phyloP scores from a whole-genome alignment of 2,113 vertebrate species.

The Oplegnathus fasciatus region DNA sequence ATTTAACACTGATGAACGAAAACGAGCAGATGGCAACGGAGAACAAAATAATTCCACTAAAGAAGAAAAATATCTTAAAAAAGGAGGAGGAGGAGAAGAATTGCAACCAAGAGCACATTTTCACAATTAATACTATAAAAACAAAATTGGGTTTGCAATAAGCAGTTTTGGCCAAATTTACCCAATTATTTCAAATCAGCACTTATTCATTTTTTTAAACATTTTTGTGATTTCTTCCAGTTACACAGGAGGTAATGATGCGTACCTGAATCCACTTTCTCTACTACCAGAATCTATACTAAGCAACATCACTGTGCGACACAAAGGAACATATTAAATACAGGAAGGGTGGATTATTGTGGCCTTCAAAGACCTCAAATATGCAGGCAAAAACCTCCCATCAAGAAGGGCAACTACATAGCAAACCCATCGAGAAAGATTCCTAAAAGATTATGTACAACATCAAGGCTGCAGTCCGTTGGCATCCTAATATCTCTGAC shows the following conservation, averaged over 20 bases:
- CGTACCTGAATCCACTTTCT: conserved; percentile 47
- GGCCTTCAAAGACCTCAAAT: conserved; percentile 11
- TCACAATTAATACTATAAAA: conserved; percentile 60
- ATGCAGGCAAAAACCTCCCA: conserved; percentile 50
- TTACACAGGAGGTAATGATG: conserved; percentile 46
- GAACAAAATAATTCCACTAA: conserved; percentile 35
- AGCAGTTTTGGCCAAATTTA: conserved; percentile 25
- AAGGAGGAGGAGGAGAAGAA: conserved; percentile 9
- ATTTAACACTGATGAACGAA: conserved; percentile 78
- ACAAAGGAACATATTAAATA: conserved; percentile 60
- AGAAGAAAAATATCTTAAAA: conserved; percentile 10
- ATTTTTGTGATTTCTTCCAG: conserved; percentile 45
- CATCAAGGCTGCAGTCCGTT: conserved; percentile 75
- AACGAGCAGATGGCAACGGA: conserved; percentile 35
- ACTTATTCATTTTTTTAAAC: not conserved
- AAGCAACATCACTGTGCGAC: conserved; percentile 55
- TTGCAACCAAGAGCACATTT: conserved; percentile 28
- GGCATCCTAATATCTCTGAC: conserved; percentile 53
- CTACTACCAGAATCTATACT: conserved; percentile 54
- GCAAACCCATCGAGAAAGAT: conserved; percentile 30
- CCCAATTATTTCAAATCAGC: conserved; percentile 29
- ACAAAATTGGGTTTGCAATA: conserved; percentile 11
- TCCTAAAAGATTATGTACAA: conserved; percentile 71
- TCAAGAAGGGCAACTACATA: conserved; percentile 29
- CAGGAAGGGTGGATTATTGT: conserved; percentile 37